Percentiles rank a stretch among this genome's conserved stretches.
Evolutionary conservation across 2,113 vertebrate species (phyloP).

Genomic region (Hemichromis elongatus): DNA sequence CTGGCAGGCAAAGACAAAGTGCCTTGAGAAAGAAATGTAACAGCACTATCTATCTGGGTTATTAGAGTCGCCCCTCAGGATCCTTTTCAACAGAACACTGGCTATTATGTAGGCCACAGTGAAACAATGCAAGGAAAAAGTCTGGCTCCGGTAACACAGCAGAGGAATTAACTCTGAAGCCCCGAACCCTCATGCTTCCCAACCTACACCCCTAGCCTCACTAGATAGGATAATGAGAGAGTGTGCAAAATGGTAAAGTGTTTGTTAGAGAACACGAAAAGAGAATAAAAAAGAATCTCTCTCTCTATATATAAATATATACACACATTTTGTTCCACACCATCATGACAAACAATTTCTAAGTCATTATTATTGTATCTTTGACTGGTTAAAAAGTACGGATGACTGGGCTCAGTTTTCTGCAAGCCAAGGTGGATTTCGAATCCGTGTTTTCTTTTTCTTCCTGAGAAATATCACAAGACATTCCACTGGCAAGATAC

Average conservation of each 20-base stretch:
- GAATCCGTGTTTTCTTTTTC: neutral
- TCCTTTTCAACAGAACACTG: slow-evolving; percentile 68
- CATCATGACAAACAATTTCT: neutral
- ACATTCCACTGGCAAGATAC: neutral
- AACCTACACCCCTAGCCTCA: neutral
- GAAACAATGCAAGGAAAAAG: slow-evolving; percentile 60
- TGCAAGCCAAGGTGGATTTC: neutral
- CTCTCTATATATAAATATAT: neutral
- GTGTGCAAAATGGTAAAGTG: slow-evolving; percentile 6
- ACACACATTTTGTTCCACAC: neutral
- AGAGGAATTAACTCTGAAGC: slow-evolving; percentile 58
- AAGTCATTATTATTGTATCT: neutral
- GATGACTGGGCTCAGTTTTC: neutral
- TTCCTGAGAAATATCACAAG: slow-evolving; percentile 1
- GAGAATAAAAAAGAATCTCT: slow-evolving; percentile 28
- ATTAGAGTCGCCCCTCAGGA: slow-evolving; percentile 77
- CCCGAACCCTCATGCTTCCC: neutral
- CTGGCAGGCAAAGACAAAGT: slow-evolving; percentile 77
- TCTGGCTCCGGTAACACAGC: slow-evolving; percentile 21
- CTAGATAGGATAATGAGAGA: slow-evolving; percentile 48
- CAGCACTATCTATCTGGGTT: slow-evolving; percentile 82
- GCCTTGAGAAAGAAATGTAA: slow-evolving; percentile 76
- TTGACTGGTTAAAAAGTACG: neutral
- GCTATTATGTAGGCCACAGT: slow-evolving; percentile 79
- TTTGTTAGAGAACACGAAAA: neutral